phyloP scores from a whole-genome alignment of 2,113 vertebrate species.

The Ursus arctos region DNA sequence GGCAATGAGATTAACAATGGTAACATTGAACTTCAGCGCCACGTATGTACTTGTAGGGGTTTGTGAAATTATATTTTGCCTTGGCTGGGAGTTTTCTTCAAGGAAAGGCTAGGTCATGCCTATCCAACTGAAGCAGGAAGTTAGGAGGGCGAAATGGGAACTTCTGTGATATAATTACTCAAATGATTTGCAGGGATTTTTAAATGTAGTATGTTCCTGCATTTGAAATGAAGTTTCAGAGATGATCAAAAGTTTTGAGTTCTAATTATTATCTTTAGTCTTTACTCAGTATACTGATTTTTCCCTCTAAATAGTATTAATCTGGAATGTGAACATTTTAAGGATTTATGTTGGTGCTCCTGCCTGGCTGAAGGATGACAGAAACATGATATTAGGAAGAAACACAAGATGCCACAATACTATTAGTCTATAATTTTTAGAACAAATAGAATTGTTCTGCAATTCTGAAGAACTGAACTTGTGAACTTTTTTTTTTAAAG shows the following conservation, averaged over 20 bases:
- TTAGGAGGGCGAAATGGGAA: neutral
- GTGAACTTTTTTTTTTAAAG: neutral
- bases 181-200: constrained; percentile 41
- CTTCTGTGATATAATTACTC: neutral
- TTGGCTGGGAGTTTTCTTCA: constrained; percentile 34
- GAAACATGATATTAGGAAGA: neutral
- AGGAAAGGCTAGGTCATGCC: neutral
- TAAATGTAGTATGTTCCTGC: neutral
- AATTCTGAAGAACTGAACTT: neutral
- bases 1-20: constrained; percentile 77
- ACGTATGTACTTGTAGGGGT: constrained; percentile 72
- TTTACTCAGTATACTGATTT: neutral
- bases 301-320: neutral
- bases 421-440: neutral
- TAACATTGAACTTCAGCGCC: constrained; percentile 71
- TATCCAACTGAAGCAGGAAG: neutral
- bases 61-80: neutral
- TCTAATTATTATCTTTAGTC: neutral
- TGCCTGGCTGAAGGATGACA: neutral
- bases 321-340: neutral
- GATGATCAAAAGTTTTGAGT: neutral
- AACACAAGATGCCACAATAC: neutral
- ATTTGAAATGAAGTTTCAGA: neutral
- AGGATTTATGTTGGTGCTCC: neutral
- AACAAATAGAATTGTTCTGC: neutral